These are phyloP conservation scores for Atherinosoma microstoma DNA, from an alignment of 2,797 vertebrate species.

Conservation along the genomic window DNA sequence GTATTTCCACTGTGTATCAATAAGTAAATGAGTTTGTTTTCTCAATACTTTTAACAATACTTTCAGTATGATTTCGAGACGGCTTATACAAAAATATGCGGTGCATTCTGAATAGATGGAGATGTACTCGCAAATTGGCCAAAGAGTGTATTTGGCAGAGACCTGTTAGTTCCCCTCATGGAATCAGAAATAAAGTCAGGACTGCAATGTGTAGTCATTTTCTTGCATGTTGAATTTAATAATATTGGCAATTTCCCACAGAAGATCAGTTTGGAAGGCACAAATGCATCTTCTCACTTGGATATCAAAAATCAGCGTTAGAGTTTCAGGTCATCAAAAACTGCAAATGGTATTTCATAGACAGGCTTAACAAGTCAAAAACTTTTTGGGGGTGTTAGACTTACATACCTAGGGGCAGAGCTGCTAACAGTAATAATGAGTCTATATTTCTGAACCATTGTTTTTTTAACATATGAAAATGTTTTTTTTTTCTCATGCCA, in stretches of 20 bases:
- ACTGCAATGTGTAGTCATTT: constrained; percentile 38
- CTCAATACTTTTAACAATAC: background rate
- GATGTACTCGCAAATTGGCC: background rate
- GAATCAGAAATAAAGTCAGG: constrained; percentile 36
- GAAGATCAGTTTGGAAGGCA: constrained; percentile 23
- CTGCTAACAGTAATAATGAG: background rate
- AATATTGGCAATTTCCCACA: constrained; percentile 26
- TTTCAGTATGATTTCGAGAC: background rate
- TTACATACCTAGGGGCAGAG: background rate
- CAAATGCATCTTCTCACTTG: constrained; percentile 30
- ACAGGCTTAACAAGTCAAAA: constrained; percentile 2
- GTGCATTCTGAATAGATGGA: background rate
- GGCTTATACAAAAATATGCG: background rate
- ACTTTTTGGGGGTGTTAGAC: background rate
- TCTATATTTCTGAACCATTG: no score
- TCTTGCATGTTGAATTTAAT: constrained; percentile 23
- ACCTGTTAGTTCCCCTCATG: constrained; percentile 10
- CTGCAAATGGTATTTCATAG: constrained; percentile 10
- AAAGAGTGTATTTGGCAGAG: constrained; percentile 19
- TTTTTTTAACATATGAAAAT: background rate
- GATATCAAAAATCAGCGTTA: constrained; percentile 36
- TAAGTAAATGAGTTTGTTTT: constrained; percentile 17
- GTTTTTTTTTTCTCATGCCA: background rate
- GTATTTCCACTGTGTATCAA: background rate
- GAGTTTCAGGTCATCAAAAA: constrained; percentile 7